Conservation (phyloP, 30 jellyfish, hydroid and myxozoan genomes). For the Pelagia noctiluca region DNA sequence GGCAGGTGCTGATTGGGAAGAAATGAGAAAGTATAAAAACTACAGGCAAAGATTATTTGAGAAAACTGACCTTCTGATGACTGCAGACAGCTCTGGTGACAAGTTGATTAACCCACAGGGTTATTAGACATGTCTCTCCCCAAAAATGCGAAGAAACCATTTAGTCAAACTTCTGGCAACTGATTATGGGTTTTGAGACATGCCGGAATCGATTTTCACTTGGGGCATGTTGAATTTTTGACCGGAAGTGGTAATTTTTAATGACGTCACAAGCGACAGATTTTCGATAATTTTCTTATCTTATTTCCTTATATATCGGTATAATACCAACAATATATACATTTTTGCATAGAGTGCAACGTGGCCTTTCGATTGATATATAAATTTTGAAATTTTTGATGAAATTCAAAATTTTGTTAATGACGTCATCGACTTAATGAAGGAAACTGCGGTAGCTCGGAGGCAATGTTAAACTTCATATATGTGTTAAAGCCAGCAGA, state of each 20-base stretch:
- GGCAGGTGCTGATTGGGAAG: slow-evolving; percentile 1
- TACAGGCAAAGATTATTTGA: slow-evolving; percentile 1
- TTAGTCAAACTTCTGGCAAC: slow-evolving; percentile 28
- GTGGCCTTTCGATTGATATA: slow-evolving; percentile 1
- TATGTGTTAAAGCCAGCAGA: no score
- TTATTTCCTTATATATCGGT: not conserved
- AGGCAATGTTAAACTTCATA: not conserved
- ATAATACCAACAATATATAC: not conserved
- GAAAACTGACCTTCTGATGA: not conserved
- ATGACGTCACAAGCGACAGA: slow-evolving; percentile 32
- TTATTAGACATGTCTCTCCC: slow-evolving; percentile 14
- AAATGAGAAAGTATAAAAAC: not conserved
- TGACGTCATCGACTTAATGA: not conserved
- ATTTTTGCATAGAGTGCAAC: slow-evolving; percentile 14
- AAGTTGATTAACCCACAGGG: not conserved
- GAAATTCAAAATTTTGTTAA: not conserved
- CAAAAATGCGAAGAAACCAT: slow-evolving; percentile 37
- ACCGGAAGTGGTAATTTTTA: slow-evolving; percentile 47
- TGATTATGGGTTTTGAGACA: slow-evolving; percentile 49
- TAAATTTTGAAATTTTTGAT: not conserved
- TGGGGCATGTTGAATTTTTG: slow-evolving; percentile 43
- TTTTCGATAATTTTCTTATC: slow-evolving; percentile 12
- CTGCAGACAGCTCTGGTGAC: not conserved
- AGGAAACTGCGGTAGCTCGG: not conserved
- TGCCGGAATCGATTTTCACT: slow-evolving; percentile 32